These are phyloP conservation scores for Arizona elegans DNA, from an alignment of 2,113 vertebrate species.

Conservation along the genomic window DNA sequence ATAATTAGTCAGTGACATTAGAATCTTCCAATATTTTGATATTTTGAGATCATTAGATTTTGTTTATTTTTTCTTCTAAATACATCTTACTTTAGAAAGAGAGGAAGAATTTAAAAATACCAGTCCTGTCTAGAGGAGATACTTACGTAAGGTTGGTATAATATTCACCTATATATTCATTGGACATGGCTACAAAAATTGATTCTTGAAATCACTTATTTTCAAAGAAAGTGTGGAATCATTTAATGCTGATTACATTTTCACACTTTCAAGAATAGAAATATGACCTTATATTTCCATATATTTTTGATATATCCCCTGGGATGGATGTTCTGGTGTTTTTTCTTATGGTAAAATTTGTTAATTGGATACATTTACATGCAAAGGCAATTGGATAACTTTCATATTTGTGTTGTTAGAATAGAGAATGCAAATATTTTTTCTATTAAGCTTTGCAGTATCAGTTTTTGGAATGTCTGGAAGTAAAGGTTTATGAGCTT, in stretches of 20 bases:
- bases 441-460: background rate
- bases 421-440: background rate
- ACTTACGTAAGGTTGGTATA: background rate
- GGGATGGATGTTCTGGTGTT: background rate
- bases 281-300: background rate
- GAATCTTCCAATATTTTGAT: background rate
- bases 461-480: background rate
- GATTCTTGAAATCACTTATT: background rate
- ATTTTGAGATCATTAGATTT: background rate
- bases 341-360: conserved; percentile 14
- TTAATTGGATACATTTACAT: conserved; percentile 9
- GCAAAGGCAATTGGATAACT: background rate
- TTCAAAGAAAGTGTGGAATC: background rate
- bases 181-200: background rate
- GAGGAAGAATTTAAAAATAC: background rate
- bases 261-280: background rate
- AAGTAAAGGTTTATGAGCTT: background rate
- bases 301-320: background rate
- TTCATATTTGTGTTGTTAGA: background rate
- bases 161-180: background rate
- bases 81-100: background rate
- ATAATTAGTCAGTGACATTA: background rate
- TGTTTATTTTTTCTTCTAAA: background rate
- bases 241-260: background rate
- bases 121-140: background rate